phyloP scores from a whole-genome alignment of 2,797 vertebrate species.

The Acomys russatus region DNA sequence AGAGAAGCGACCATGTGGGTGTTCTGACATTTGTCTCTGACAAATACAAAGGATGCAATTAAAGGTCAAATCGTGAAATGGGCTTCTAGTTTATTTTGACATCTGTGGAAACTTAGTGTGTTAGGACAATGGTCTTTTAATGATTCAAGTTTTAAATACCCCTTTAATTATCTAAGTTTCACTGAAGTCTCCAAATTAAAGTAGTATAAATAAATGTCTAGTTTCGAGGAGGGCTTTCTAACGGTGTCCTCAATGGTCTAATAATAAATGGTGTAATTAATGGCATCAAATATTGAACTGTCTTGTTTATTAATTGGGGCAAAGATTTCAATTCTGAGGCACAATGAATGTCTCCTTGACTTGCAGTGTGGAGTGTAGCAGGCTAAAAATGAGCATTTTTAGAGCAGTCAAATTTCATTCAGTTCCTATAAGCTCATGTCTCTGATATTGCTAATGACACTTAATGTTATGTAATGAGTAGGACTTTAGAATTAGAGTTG shows the following conservation, averaged over 20 bases:
- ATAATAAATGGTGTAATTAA: constrained; percentile 56
- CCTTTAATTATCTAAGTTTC: constrained; percentile 69
- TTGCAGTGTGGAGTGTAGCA: background rate
- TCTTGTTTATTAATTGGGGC: constrained; percentile 51
- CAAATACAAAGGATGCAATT: constrained; percentile 75
- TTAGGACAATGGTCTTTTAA: constrained; percentile 63
- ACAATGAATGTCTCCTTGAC: background rate
- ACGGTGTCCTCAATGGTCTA: constrained; percentile 35
- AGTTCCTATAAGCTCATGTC: constrained; percentile 32
- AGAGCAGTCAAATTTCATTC: constrained; percentile 16
- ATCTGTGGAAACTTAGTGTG: constrained; percentile 59
- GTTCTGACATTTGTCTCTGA: constrained; percentile 75
- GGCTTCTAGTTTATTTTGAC: constrained; percentile 73
- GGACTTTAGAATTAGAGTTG: constrained; percentile 43
- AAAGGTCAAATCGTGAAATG: constrained; percentile 69
- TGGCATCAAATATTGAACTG: constrained; percentile 26
- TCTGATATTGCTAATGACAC: constrained; percentile 38
- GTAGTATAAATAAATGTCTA: constrained; percentile 69
- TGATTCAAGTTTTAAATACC: constrained; percentile 72
- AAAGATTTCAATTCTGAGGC: constrained; percentile 3
- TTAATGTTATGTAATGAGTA: constrained; percentile 32
- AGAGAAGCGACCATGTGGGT: background rate
- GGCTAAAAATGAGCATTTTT: constrained; percentile 17
- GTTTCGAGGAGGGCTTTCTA: constrained; percentile 39
- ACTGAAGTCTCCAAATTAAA: constrained; percentile 57